Percentiles rank a stretch among this genome's conserved stretches.
These are phyloP conservation scores for Blastobasis lacticolella DNA, from an alignment of 2,888 invertebrate genomes.

Conservation along the genomic window DNA sequence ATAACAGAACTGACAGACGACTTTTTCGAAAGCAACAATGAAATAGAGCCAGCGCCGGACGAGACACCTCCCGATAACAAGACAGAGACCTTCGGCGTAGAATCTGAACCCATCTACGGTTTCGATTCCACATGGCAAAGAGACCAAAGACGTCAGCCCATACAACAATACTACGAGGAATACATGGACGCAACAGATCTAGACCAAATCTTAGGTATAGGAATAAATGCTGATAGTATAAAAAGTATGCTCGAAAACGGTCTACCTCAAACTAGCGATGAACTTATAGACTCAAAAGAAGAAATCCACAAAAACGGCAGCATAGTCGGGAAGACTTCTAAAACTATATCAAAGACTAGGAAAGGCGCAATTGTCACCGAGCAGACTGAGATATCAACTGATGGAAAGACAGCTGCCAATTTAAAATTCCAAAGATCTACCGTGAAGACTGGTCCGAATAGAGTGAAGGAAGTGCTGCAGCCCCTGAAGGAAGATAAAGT, in stretches of 20 bases:
- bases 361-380: constrained; percentile 63
- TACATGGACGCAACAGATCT: constrained; percentile 51
- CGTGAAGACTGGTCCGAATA: constrained; percentile 57
- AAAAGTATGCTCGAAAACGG: constrained; percentile 60
- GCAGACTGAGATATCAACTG: constrained; percentile 58
- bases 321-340: constrained; percentile 54
- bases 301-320: constrained; percentile 54
- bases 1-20: constrained; percentile 68
- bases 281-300: constrained; percentile 55
- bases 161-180: constrained; percentile 55
- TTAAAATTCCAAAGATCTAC: constrained; percentile 59
- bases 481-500: constrained; percentile 54
- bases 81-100: constrained; percentile 37
- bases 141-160: constrained; percentile 71
- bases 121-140: constrained; percentile 59
- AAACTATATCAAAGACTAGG: constrained; percentile 53
- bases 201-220: constrained; percentile 50
- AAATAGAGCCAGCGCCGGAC: constrained; percentile 59
- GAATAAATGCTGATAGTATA: constrained; percentile 50
- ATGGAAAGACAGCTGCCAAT: constrained; percentile 55
- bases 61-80: constrained; percentile 24
- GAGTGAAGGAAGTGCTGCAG: constrained; percentile 49
- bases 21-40: constrained; percentile 51
- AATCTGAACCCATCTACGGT: constrained; percentile 57
- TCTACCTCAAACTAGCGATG: constrained; percentile 46